phyloP scores from a whole-genome alignment of 2,113 vertebrate genomes.

The Anarhynchus alexandrinus region DNA sequence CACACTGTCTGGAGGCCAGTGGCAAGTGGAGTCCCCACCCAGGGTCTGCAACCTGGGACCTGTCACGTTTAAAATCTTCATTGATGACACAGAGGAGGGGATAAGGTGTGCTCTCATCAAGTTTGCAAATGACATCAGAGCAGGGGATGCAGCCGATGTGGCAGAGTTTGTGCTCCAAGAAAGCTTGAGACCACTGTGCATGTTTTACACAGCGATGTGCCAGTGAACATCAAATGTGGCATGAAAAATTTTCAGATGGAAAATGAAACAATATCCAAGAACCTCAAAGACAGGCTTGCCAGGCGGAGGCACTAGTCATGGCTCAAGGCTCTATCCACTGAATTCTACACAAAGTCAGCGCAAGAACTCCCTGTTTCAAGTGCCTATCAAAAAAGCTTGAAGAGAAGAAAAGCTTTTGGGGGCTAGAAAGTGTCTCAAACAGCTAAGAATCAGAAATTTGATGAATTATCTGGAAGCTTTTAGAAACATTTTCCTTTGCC shows the following conservation, averaged over 20 bases:
- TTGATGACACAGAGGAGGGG: accelerated
- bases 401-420: not conserved
- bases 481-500: not conserved
- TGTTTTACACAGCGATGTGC: not conserved
- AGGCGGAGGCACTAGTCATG: not conserved
- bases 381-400: not conserved
- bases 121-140: not conserved
- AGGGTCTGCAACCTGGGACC: not conserved
- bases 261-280: not conserved
- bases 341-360: not conserved
- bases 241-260: not conserved
- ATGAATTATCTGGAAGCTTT: not conserved
- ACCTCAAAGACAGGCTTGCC: not conserved
- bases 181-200: not conserved
- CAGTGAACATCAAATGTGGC: not conserved
- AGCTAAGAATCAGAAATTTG: not conserved
- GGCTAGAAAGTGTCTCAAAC: not conserved
- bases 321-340: not conserved
- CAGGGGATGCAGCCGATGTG: not conserved
- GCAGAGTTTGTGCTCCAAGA: not conserved
- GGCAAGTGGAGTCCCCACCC: not conserved
- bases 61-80: not conserved
- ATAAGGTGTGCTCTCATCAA: not conserved
- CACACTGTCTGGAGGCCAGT: accelerated
- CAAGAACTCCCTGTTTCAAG: not conserved